These are phyloP conservation scores for Clitarchus hookeri DNA, from an alignment of 2,888 invertebrate genomes.

Conservation along the genomic window DNA sequence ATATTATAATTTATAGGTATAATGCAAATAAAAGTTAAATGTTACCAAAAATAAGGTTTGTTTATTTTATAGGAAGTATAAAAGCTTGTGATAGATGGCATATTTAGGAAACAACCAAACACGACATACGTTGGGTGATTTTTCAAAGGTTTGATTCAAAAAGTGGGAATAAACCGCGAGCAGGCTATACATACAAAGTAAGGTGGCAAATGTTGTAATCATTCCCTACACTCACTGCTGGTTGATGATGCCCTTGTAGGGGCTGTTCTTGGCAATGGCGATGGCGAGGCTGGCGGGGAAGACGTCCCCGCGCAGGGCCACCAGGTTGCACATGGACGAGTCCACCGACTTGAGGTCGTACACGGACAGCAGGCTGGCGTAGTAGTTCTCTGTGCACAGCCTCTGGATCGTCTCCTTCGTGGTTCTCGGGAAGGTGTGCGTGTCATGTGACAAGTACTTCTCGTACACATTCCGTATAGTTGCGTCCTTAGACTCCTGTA, in stretches of 20 bases:
- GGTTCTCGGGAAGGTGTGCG: not conserved
- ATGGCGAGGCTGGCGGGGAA: slow-evolving; percentile 30
- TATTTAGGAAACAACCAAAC: too few relatives aligned
- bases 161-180: too few relatives aligned
- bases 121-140: too few relatives aligned
- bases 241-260: not conserved
- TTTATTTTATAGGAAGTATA: too few relatives aligned
- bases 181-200: too few relatives aligned
- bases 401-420: slow-evolving; percentile 8
- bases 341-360: not conserved
- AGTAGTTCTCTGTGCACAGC: slow-evolving; percentile 11
- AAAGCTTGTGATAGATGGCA: too few relatives aligned
- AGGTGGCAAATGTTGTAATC: too few relatives aligned
- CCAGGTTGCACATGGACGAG: slow-evolving; percentile 17
- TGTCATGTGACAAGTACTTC: not conserved
- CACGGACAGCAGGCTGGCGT: not conserved
- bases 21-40: too few relatives aligned
- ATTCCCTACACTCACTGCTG: slow-evolving; percentile 12
- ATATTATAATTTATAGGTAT: too few relatives aligned
- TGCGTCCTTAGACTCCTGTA: slow-evolving; percentile 20
- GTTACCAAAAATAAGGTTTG: too few relatives aligned
- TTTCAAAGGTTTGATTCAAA: too few relatives aligned
- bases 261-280: slow-evolving; percentile 22
- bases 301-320: not conserved
- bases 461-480: slow-evolving; percentile 22